Evolutionary conservation across 1,140 invertebrate genomes (phyloP), one percentile per base, ranked within the genome.

Genomic region (Halesus radiatus): DNA sequence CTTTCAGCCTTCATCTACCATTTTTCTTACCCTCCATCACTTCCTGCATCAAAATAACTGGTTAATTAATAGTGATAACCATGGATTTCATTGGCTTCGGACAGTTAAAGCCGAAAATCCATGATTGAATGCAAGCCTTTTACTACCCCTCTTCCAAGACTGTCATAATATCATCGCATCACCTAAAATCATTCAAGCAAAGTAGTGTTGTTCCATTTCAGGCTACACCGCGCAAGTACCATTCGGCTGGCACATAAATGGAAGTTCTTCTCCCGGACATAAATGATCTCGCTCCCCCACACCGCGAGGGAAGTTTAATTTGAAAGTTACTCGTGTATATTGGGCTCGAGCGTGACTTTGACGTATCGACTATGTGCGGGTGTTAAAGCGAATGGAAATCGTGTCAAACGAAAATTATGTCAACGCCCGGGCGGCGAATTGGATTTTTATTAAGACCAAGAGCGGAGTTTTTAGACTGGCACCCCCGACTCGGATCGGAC

Each of bases 311-410:
- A 37, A 76, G 60, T 76, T 76, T 80, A 80, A 74, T 80, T 80
- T 68, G 60, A 66, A 77, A 77, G 58, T 77, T 66, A 64, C 29
- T 22, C 78, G 58, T 53, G 72, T 75, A 50, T 53, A 72, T 68
- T 54, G 70, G 37, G 58, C 74, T 23, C 18, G 75, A 60, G 75
- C 72, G 72, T 77, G 75, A 64, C 60, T 77, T 77, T 77, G 75
- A 77, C 75, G 75, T 77, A 64, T 52, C 32, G 75, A 23, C 66
- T 26, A 76, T 37, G 32, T 58, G 66, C 72, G 50, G n/a, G 72
- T 54, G 52, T 26, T 74, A 74, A 56, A 22, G n/a, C 72, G 72
- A 56, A 74, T 70, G 37, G 66, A 50, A 70, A 70, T 70, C 66
- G 66, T 70, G 66, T 70, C 37, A 62, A 77, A 37, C 56, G 37